Base-by-base conservation (phyloP, 2,888 invertebrate genomes). In the Protodeltote pygarga region DNA sequence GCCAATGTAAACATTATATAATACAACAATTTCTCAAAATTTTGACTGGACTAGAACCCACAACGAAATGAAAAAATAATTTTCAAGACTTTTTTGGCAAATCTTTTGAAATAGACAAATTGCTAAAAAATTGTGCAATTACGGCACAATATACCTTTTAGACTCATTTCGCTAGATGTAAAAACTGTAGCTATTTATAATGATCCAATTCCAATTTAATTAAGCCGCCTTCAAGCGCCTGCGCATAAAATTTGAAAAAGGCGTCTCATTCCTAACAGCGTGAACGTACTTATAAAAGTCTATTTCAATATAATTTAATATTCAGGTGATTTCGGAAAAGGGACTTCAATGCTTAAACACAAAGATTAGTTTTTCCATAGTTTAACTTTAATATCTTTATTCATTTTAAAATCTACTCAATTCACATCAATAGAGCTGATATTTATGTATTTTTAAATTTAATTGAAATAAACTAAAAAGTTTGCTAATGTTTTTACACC, bases 21-120 rank as follows among this genome's bases (percentile, higher is more conserved):
- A 81, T 81, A 88, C 80, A 83, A 53, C 46, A 80, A 73, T 71
- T 73, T 70, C 61, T 80, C 73, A 80, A 72, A 87, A 84, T 87
- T 87, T 87, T 83, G 88, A 87, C 58, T 85, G 88, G 91, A 92
- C 91, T 92, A 91, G 91, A 92, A 85, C 85, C 87, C 87, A 89
- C 90, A 87, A 85, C 77, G 73, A 81, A 83, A 82, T 76, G 74
- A 67, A 73, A 81, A 53, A 60, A 73, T 64, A 67, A 71, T 79
- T 76, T 74, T 81, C 64, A 85, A 79, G 67, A 71, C 68, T 73
- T 64, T 73, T 83, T 85, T 87, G 73, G 67, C 65, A 66, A 73
- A 74, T 72, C 70, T 44, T 25, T 32, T 23, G 48, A 54, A 58
- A 37, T 44, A 54, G 44, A 39, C 39, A 23, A 71, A 58, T 58